Conservation (phyloP, 2,797 vertebrate species). For the Macroramphosus scolopax region DNA sequence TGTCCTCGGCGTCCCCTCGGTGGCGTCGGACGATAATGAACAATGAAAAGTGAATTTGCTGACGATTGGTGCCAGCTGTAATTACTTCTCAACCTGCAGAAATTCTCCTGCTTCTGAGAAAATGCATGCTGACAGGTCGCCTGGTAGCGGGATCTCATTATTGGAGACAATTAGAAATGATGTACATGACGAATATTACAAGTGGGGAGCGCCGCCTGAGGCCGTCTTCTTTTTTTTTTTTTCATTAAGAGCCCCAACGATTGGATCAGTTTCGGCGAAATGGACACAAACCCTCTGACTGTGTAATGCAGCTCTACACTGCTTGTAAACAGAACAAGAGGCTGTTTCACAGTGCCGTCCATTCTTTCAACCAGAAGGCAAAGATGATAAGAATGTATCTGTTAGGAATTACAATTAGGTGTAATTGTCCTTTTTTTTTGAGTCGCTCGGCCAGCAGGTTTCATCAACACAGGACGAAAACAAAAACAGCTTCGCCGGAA, state of each 20-base stretch:
- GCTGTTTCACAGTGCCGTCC: slow-evolving; percentile 63
- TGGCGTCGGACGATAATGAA: slow-evolving; percentile 55
- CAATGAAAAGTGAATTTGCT: slow-evolving; percentile 65
- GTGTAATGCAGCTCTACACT: slow-evolving; percentile 54
- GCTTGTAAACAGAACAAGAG: slow-evolving; percentile 64
- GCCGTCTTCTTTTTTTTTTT: slow-evolving; percentile 71
- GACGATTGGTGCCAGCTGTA: slow-evolving; percentile 57
- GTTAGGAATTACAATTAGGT: slow-evolving; percentile 69
- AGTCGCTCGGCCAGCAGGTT: slow-evolving; percentile 32
- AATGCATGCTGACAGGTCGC: slow-evolving; percentile 60
- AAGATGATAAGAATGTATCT: slow-evolving; percentile 65
- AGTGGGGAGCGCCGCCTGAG: slow-evolving; percentile 64
- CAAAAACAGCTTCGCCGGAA: slow-evolving; percentile 44
- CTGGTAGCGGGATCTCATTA: slow-evolving; percentile 66
- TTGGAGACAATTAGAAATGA: slow-evolving; percentile 75
- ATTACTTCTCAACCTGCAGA: slow-evolving; percentile 56
- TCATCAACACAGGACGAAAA: slow-evolving; percentile 27
- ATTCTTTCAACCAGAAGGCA: slow-evolving; percentile 68
- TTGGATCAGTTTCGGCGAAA: slow-evolving; percentile 74
- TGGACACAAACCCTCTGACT: slow-evolving; percentile 65
- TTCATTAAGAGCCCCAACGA: slow-evolving; percentile 72
- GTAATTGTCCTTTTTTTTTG: slow-evolving; percentile 38
- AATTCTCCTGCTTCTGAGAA: slow-evolving; percentile 39
- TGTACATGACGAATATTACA: slow-evolving; percentile 72
- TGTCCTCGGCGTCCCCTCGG: too few relatives aligned